These are phyloP conservation scores for Temnothorax longispinosus DNA, from an alignment of 1,140 invertebrate species.

Conservation along the genomic window DNA sequence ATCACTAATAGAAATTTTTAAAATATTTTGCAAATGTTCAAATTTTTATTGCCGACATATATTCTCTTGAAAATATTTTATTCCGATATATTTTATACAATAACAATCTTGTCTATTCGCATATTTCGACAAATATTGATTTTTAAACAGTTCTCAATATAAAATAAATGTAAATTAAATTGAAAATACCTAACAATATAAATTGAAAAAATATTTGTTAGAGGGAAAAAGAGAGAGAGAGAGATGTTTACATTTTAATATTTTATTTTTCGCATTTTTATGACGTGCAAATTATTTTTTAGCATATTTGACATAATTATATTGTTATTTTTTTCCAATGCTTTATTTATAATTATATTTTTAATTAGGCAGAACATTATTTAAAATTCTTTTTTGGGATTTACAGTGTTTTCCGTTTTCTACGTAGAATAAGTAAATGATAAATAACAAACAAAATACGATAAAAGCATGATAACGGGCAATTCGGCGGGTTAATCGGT, in stretches of 20 bases:
- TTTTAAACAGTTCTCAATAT: not conserved
- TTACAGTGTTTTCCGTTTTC: not conserved
- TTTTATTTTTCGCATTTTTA: not conserved
- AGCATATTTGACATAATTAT: not conserved
- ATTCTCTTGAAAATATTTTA: not conserved
- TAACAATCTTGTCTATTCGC: not conserved
- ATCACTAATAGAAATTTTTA: not conserved
- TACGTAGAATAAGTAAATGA: not conserved
- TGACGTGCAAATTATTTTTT: not conserved
- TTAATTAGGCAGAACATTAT: not conserved
- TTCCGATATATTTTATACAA: not conserved
- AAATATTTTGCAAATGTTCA: conserved; percentile 5
- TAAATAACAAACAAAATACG: not conserved
- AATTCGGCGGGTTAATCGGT: not conserved
- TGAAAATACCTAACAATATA: not conserved
- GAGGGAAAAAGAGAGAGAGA: not conserved
- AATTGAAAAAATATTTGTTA: not conserved
- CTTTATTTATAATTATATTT: not conserved
- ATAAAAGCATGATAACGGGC: not conserved
- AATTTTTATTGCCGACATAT: not conserved
- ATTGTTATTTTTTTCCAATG: not conserved
- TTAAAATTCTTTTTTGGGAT: not conserved
- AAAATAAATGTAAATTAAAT: conserved; percentile 7
- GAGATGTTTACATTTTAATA: not conserved
- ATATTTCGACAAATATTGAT: not conserved